A percentile compares a stretch with the other conserved stretches of the same genome.
Conservation (phyloP, 2,888 invertebrate genomes). For the Deilephila porcellus region DNA sequence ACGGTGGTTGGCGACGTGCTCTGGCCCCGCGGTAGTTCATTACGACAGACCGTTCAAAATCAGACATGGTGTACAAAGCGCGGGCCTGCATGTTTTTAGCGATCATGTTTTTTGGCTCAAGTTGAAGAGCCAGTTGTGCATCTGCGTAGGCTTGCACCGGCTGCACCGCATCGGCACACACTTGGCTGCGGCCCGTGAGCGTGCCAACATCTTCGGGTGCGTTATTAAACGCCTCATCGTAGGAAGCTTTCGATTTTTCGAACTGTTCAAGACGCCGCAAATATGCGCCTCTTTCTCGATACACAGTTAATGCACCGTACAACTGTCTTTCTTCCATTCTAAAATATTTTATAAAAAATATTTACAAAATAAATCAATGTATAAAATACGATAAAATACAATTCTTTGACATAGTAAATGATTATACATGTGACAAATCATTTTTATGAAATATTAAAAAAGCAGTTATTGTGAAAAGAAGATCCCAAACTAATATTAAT, state of each 20-base stretch:
- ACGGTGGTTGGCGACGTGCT: constrained; percentile 69
- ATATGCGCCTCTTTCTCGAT: constrained; percentile 75
- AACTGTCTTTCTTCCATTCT: constrained; percentile 74
- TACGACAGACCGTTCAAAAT: constrained; percentile 76
- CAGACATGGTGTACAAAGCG: constrained; percentile 79
- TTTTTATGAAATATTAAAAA: not conserved
- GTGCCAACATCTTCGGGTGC: constrained; percentile 69
- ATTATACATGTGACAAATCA: not conserved
- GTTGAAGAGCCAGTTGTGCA: constrained; percentile 73
- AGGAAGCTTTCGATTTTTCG: constrained; percentile 73
- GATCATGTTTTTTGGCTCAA: constrained; percentile 73
- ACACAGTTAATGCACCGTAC: constrained; percentile 73
- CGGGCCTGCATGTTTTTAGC: constrained; percentile 78
- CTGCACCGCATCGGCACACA: constrained; percentile 74
- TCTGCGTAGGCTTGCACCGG: constrained; percentile 74
- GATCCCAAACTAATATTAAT: too few relatives aligned
- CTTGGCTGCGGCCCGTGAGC: constrained; percentile 74
- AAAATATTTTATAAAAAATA: constrained; percentile 35
- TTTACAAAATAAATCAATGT: constrained; percentile 34
- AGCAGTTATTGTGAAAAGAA: not conserved
- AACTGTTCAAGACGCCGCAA: constrained; percentile 76
- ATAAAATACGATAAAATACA: not conserved
- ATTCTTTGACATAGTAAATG: not conserved
- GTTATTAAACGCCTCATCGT: constrained; percentile 71
- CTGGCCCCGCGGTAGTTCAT: constrained; percentile 73